phyloP scores from a whole-genome alignment of 2,797 vertebrate species.

The Pristis pectinata region DNA sequence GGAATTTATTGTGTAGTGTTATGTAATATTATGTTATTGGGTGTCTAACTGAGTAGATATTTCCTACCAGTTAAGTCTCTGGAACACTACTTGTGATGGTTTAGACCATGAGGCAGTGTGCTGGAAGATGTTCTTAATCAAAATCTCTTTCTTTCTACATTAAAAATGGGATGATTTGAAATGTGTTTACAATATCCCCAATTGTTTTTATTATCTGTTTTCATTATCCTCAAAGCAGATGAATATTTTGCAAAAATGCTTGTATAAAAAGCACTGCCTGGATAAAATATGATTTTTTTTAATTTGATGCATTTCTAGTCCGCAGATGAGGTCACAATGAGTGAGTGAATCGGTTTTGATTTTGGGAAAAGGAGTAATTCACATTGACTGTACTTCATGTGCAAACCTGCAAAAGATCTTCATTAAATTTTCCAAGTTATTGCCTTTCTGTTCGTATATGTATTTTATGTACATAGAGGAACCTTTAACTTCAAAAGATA shows the following conservation, averaged over 20 bases:
- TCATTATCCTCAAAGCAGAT: background rate
- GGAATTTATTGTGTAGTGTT: background rate
- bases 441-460: background rate
- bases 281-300: background rate
- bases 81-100: background rate
- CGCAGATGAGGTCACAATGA: background rate
- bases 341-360: background rate
- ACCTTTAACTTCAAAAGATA: background rate
- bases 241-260: background rate
- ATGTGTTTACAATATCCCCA: background rate
- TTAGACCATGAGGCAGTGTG: background rate
- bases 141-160: background rate
- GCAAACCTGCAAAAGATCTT: background rate
- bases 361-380: background rate
- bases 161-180: background rate
- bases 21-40: background rate
- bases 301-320: background rate
- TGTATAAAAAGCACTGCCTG: background rate
- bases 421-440: background rate
- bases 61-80: background rate
- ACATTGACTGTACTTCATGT: background rate
- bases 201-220: background rate
- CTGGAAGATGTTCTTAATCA: background rate
- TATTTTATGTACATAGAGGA: background rate
- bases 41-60: background rate